Percentiles rank a stretch among this genome's conserved stretches.
Conservation (phyloP, 2,888 invertebrate genomes). For the Camptogramma bilineatum region DNA sequence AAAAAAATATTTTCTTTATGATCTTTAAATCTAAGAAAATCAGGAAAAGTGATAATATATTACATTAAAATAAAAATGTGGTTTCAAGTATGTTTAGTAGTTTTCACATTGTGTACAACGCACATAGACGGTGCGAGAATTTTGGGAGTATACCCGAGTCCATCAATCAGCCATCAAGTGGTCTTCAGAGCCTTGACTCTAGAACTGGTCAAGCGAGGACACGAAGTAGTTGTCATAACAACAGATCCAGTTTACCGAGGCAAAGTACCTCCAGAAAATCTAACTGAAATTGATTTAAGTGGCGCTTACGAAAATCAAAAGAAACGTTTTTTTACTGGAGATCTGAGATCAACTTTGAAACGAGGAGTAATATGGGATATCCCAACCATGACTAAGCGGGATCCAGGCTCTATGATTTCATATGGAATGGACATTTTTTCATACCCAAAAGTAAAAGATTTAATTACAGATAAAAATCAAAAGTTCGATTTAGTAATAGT, state of each 20-base stretch:
- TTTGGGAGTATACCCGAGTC: slow-evolving; percentile 57
- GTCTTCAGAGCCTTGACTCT: slow-evolving; percentile 58
- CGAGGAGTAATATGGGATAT: slow-evolving; percentile 40
- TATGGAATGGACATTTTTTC: slow-evolving; percentile 30
- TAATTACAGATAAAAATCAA: slow-evolving; percentile 47
- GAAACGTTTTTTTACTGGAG: not conserved
- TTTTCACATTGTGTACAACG: too few species aligned
- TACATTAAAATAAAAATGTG: too few species aligned
- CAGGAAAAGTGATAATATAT: too few species aligned
- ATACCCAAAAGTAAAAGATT: slow-evolving; percentile 35
- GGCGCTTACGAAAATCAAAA: slow-evolving; percentile 36
- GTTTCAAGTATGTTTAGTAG: too few species aligned
- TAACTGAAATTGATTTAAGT: slow-evolving; percentile 61
- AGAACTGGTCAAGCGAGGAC: slow-evolving; percentile 59
- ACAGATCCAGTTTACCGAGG: slow-evolving; percentile 54
- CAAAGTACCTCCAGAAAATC: slow-evolving; percentile 47
- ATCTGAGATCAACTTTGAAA: slow-evolving; percentile 13
- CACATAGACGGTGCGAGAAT: too few species aligned
- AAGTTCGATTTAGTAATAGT: slow-evolving; percentile 55
- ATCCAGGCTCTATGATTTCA: slow-evolving; percentile 14
- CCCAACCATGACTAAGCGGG: not conserved
- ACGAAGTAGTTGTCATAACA: slow-evolving; percentile 63
- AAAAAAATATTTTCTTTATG: too few species aligned
- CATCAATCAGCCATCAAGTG: slow-evolving; percentile 69
- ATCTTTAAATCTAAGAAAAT: not conserved